These are phyloP conservation scores for Eudyptes chrysolophus DNA, from an alignment of 2,113 vertebrate species.

Conservation along the genomic window DNA sequence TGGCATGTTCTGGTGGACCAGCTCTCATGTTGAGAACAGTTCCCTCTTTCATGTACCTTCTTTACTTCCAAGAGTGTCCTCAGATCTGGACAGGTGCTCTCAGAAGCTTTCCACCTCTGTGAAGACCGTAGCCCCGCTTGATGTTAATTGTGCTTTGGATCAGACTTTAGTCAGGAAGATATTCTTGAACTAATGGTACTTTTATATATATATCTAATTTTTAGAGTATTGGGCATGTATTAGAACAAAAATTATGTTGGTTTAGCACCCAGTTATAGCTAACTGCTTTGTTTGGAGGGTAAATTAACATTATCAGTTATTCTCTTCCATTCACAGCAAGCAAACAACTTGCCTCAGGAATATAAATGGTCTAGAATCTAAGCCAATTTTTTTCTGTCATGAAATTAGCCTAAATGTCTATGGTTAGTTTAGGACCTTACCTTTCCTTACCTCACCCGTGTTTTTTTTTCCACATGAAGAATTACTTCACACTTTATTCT, in stretches of 20 bases:
- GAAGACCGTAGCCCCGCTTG: neutral
- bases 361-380: neutral
- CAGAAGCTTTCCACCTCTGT: neutral
- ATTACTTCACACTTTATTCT: neutral
- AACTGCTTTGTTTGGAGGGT: neutral
- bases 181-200: neutral
- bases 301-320: neutral
- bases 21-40: neutral
- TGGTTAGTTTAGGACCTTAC: neutral
- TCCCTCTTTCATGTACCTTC: neutral
- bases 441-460: neutral
- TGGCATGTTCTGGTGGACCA: neutral
- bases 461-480: neutral
- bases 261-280: neutral
- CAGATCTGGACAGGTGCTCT: rapidly evolving
- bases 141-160: neutral
- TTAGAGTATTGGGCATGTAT: neutral
- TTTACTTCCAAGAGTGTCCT: neutral
- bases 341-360: neutral
- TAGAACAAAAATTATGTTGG: neutral
- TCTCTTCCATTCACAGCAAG: neutral
- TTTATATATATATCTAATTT: neutral
- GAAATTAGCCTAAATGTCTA: neutral
- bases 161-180: neutral
- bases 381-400: neutral